A percentile compares a stretch with the other conserved stretches of the same genome.
Evolutionary conservation across 2,888 invertebrate genomes (phyloP).

Genomic region (Drosophila fulvimacula): DNA sequence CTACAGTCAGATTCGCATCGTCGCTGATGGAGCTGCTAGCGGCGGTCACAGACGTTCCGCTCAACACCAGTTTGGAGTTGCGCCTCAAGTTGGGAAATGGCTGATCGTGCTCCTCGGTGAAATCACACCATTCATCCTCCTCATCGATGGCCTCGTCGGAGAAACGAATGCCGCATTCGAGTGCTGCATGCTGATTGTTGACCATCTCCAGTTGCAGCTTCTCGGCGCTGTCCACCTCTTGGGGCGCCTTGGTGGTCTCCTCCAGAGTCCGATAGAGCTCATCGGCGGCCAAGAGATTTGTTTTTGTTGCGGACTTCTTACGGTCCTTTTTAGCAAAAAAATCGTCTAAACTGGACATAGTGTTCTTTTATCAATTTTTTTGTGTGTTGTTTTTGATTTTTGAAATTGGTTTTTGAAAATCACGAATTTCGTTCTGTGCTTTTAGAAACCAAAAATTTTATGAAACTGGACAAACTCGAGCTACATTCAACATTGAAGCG

Average conservation of each 20-base stretch:
- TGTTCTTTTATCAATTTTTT: not conserved
- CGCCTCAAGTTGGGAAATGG: constrained; percentile 36
- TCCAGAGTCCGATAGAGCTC: constrained; percentile 65
- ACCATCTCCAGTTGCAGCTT: constrained; percentile 14
- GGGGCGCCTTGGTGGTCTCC: constrained; percentile 42
- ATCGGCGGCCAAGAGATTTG: constrained; percentile 60
- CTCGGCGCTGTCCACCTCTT: constrained; percentile 24
- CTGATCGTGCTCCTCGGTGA: constrained; percentile 56
- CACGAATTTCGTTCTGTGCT: constrained; percentile 54
- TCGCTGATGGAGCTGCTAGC: not conserved
- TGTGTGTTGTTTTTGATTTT: constrained; percentile 8
- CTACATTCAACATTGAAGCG: not conserved
- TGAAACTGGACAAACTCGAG: constrained; percentile 22
- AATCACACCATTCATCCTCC: constrained; percentile 64
- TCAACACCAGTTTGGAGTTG: constrained; percentile 22
- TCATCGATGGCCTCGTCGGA: constrained; percentile 33
- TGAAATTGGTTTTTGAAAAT: constrained; percentile 40
- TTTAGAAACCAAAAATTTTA: constrained; percentile 56
- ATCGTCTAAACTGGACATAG: constrained; percentile 66
- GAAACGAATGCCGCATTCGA: constrained; percentile 42
- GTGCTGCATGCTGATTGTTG: constrained; percentile 3
- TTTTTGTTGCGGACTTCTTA: constrained; percentile 53
- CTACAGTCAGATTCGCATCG: constrained; percentile 6
- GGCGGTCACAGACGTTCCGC: not conserved
- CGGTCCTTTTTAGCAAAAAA: constrained; percentile 73